phyloP scores from a whole-genome alignment of 2,888 invertebrate genomes.

The Anoncus sp. region DNA sequence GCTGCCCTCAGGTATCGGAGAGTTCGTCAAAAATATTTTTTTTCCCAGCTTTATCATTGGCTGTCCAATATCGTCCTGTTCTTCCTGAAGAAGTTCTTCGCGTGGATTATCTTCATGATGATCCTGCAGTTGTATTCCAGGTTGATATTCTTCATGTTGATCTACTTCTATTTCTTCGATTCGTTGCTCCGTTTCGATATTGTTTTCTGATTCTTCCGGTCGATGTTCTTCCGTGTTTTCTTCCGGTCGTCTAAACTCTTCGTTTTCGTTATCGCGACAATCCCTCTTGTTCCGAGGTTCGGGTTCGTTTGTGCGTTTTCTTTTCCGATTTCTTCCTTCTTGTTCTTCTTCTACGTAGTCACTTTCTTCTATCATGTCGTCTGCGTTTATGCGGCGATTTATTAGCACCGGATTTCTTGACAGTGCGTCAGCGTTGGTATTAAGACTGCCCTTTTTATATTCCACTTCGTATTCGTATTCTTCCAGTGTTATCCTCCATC shows the following conservation, averaged over 20 bases:
- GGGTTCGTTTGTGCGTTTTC: no score
- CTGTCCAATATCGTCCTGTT: background rate
- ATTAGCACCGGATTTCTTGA: constrained; percentile 14
- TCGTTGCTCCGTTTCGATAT: no score
- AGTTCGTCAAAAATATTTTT: constrained; percentile 33
- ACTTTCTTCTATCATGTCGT: background rate
- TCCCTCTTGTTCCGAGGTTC: no score
- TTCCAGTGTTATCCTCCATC: constrained; percentile 69
- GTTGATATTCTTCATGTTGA: constrained; percentile 1
- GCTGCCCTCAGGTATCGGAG: constrained; percentile 47
- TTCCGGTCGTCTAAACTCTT: background rate
- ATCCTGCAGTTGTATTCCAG: no score
- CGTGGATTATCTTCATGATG: constrained; percentile 3
- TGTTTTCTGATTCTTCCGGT: no score
- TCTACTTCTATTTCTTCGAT: background rate
- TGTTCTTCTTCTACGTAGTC: background rate
- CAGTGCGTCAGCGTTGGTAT: constrained; percentile 73
- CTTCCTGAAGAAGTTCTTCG: constrained; percentile 10
- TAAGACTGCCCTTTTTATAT: constrained; percentile 71
- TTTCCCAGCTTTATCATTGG: background rate
- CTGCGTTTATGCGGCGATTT: background rate
- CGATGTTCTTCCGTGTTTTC: background rate
- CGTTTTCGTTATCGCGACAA: no score
- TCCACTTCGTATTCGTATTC: constrained; percentile 72
- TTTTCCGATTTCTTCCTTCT: no score